Evolutionary conservation across 2,113 vertebrate species (phyloP).

Genomic region (Pedionomus torquatus): DNA sequence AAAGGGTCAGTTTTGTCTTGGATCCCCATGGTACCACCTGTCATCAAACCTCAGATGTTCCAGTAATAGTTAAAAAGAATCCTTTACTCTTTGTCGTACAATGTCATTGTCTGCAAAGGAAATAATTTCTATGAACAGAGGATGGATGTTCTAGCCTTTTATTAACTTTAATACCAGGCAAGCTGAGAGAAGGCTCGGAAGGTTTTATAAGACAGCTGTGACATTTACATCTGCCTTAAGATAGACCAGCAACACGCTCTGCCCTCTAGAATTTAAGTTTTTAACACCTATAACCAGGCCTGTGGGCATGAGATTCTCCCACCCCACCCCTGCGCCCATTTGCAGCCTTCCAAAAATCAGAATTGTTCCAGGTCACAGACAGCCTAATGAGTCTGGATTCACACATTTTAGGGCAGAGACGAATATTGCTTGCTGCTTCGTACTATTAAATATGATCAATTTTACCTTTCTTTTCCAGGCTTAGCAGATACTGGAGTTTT

Average conservation of each 20-base stretch:
- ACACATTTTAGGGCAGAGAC: not conserved
- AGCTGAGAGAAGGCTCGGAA: not conserved
- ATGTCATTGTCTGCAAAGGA: not conserved
- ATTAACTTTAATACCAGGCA: not conserved
- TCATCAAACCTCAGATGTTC: not conserved
- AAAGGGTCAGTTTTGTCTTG: not conserved
- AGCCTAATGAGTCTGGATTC: conserved; percentile 12
- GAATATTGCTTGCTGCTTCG: conserved; percentile 4
- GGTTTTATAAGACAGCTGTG: not conserved
- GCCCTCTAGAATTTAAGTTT: not conserved
- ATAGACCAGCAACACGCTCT: not conserved
- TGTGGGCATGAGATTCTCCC: not conserved
- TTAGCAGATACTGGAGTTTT: conserved; percentile 15
- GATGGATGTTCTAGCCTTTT: not conserved
- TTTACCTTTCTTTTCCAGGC: conserved; percentile 24
- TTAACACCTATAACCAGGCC: not conserved
- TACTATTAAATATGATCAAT: conserved; percentile 15
- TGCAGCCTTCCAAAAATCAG: not conserved
- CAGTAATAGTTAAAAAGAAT: not conserved
- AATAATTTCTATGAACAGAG: not conserved
- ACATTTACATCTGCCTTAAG: not conserved
- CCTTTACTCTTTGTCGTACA: not conserved
- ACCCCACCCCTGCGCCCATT: not conserved
- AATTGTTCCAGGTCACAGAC: conserved; percentile 8
- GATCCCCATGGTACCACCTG: not conserved